Evolutionary conservation across 2,888 invertebrate genomes (phyloP).

Genomic region (Coleophora flavipennella): DNA sequence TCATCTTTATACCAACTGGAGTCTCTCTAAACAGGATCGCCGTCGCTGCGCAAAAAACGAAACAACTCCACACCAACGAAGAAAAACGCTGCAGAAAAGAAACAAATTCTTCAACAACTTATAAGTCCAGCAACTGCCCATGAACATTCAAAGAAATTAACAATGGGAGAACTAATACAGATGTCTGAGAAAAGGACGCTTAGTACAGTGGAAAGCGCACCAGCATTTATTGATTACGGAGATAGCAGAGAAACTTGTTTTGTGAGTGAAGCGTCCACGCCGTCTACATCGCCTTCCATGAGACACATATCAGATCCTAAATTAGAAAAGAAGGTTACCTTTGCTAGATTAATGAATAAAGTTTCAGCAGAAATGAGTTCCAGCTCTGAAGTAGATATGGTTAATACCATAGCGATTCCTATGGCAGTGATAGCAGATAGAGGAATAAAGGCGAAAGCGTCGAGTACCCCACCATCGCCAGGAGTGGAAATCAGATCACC

Average conservation of each 20-base stretch:
- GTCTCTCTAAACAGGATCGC: slow-evolving; percentile 73
- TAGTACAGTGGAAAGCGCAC: slow-evolving; percentile 62
- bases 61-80: slow-evolving; percentile 86
- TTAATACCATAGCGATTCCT: slow-evolving; percentile 62
- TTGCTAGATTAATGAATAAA: slow-evolving; percentile 80
- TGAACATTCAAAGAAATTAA: slow-evolving; percentile 75
- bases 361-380: slow-evolving; percentile 86
- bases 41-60: slow-evolving; percentile 83
- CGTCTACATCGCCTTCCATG: slow-evolving; percentile 69
- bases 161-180: slow-evolving; percentile 81
- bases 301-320: slow-evolving; percentile 77
- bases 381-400: slow-evolving; percentile 78
- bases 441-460: slow-evolving; percentile 51
- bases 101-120: slow-evolving; percentile 84
- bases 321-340: slow-evolving; percentile 84
- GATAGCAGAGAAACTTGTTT: slow-evolving; percentile 76
- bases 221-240: slow-evolving; percentile 59
- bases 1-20: slow-evolving; percentile 7
- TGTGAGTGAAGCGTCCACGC: slow-evolving; percentile 62
- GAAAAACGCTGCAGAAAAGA: slow-evolving; percentile 83
- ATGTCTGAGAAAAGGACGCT: slow-evolving; percentile 76
- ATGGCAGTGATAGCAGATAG: slow-evolving; percentile 60
- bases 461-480: slow-evolving; percentile 77
- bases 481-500: slow-evolving; percentile 74
- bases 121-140: slow-evolving; percentile 78